Base-by-base conservation (phyloP, 2,797 vertebrate species). In the Mus minutoides region DNA sequence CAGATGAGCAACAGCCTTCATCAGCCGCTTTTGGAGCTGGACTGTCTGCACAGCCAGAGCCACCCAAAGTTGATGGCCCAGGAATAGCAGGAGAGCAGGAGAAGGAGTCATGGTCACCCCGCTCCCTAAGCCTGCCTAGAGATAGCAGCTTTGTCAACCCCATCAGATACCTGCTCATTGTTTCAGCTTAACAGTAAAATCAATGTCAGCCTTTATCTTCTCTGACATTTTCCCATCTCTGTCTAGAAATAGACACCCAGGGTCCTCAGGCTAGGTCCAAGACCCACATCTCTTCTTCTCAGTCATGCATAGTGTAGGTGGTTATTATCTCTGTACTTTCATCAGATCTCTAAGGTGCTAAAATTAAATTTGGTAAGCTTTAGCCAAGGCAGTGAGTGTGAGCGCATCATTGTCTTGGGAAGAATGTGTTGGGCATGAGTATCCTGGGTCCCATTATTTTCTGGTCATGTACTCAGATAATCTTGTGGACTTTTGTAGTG, bases 1-100 rank as follows among this genome's bases (percentile, higher is more conserved):
- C 60, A 49, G 56, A 58, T 52, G 83, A 95, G 73, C n/a, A 40
- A 37, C 80, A 71, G 64, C 49, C 83, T 94, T 85, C 67, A 89
- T 60, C 17, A 62, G 85, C 34, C 69, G 24, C 54, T 95, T 37
- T 16, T 71, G 80, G 58, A 87, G 40, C 52, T 6, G 60, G 82
- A 58, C 29, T 91, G 73, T 29, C 83, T 6, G 26, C 37, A 10
- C 24, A 82, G 73, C 19, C 82, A 58, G 29, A 90, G 49, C 40
- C 49, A 95, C 93, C 71, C 16, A 58, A 87, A 96, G 79, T 19
- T 19, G 46, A 54, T 69, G 17, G 31, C 56, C 52, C 77, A 87
- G 52, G 90, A 88, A 88, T 62, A 84, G 79, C 19, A 76, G 37
- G 8, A 54, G 31, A 71, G 14, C 10, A 84, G 43, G 54, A 93